Percentiles rank a stretch among this genome's conserved stretches.
phyloP scores from a whole-genome alignment of 2,113 vertebrate species.

The Caloenas nicobarica region DNA sequence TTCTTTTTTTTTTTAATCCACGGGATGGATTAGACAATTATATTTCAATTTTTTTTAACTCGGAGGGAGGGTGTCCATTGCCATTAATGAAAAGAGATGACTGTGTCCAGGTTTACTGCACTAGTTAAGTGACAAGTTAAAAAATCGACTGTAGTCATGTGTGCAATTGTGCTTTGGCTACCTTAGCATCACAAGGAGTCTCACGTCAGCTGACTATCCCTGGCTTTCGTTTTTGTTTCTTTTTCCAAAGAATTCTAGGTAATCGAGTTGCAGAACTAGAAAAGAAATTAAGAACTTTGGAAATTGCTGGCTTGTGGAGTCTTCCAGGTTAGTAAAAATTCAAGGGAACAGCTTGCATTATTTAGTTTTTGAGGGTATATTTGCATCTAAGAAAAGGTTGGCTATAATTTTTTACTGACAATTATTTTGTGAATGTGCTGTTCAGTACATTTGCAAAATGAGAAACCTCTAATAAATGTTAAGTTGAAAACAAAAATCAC shows the following conservation, averaged over 20 bases:
- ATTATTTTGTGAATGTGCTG: neutral
- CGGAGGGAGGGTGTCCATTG: neutral
- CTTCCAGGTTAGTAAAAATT: slow-evolving; percentile 86
- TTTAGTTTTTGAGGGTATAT: neutral
- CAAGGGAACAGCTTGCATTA: neutral
- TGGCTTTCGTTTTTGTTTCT: neutral
- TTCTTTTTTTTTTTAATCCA: neutral
- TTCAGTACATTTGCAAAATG: neutral
- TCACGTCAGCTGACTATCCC: neutral
- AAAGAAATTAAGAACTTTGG: slow-evolving; percentile 93
- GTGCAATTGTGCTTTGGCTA: neutral
- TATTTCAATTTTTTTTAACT: neutral
- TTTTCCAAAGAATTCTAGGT: slow-evolving; percentile 87
- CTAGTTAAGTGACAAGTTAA: neutral
- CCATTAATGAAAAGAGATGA: neutral
- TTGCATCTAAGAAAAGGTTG: neutral
- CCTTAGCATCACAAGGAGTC: neutral
- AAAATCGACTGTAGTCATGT: neutral
- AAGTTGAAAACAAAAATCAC: neutral
- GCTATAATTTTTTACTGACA: neutral
- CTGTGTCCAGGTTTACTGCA: neutral
- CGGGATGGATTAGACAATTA: neutral
- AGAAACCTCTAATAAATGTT: neutral
- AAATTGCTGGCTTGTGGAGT: slow-evolving; percentile 96
- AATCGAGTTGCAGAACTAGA: slow-evolving; percentile 93